Conservation (phyloP, 2,888 invertebrate genomes). For the Sturmia bella region DNA sequence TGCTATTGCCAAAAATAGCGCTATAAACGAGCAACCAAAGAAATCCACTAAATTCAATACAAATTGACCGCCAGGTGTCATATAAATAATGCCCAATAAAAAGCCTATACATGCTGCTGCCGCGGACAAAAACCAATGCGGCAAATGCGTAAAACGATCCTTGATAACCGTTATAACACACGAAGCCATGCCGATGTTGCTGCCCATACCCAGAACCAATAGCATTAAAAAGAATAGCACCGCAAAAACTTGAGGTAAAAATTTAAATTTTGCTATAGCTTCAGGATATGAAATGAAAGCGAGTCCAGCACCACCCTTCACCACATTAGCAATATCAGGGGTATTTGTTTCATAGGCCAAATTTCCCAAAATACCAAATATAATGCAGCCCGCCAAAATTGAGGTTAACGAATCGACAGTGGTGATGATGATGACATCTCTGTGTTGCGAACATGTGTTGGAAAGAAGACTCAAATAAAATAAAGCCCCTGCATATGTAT, state of each 20-base stretch:
- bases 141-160: conserved; percentile 82
- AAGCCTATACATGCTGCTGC: conserved; percentile 83
- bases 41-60: conserved; percentile 88
- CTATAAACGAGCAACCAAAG: conserved; percentile 89
- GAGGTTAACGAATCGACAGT: conserved; percentile 92
- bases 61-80: conserved; percentile 88
- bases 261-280: conserved; percentile 83
- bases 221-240: conserved; percentile 84
- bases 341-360: conserved; percentile 86
- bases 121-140: conserved; percentile 83
- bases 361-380: conserved; percentile 92
- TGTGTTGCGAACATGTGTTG: conserved; percentile 75
- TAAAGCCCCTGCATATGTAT: not conserved
- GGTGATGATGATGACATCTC: conserved; percentile 91
- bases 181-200: conserved; percentile 82
- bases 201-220: conserved; percentile 83
- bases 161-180: conserved; percentile 82
- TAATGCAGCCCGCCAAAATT: conserved; percentile 90
- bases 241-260: conserved; percentile 83
- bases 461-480: not conserved
- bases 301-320: conserved; percentile 89
- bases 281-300: conserved; percentile 90
- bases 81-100: conserved; percentile 84
- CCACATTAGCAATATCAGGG: conserved; percentile 85
- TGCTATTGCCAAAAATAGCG: conserved; percentile 85